Evolutionary conservation across 1,140 invertebrate species (phyloP), one percentile per base, ranked within the genome.

Genomic region (Hycleus phaleratus): DNA sequence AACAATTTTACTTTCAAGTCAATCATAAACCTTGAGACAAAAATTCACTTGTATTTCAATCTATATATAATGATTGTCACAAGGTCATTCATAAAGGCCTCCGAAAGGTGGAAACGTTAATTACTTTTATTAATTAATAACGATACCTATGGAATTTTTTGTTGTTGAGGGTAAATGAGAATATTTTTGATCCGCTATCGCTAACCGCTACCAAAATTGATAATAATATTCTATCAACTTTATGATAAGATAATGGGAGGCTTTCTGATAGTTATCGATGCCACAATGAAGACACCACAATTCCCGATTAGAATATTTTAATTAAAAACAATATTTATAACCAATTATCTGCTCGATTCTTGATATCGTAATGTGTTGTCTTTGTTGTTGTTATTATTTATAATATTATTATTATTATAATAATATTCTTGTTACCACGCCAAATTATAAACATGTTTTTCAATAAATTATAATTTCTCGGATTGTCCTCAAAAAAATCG

Each of bases 391-490:
- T 52, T 43, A 44, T 40, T 52, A 43, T 52, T 52, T 52, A 43
- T 44, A 18, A 18, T 18, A 18, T 18, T 18, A 2, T 18, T 18
- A 2, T 18, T 18, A 18, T 18, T 18, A 18, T 18, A 18, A 32
- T 32, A 5, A 32, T 53, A 42, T 45, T 45, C 18, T 53, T 53
- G 51, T 53, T 32, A 53, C 51, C 43, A 53, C 51, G 38, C 44
- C 25, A 46, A 45, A 11, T 32, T 42, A 53, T 53, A 53, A 53
- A 53, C 51, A 53, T 53, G 51, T 53, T 53, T 52, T 53, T 53
- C 32, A 32, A 32, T 32, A 32, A 32, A 32, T 32, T 5, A 32
- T 5, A 32, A 32, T 32, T 32, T 32, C 32, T 18, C 18, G 18
- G 18, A 18, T 18, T 1, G 18, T 18, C 18, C 1, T 18, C 1